phyloP scores from a whole-genome alignment of 2,797 vertebrate species.

The Gambusia yucatana region DNA sequence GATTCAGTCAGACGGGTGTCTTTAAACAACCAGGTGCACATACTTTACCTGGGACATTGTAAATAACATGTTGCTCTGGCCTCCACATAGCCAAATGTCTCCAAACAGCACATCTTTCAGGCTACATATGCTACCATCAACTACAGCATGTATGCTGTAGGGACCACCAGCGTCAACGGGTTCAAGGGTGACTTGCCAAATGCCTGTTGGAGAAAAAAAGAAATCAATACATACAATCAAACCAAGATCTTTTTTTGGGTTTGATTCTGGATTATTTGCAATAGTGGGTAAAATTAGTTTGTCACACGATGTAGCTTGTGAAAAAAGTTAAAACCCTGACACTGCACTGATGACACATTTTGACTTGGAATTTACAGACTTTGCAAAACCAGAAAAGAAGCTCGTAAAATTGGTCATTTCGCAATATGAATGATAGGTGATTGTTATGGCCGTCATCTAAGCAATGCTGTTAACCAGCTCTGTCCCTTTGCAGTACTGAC shows the following conservation, averaged over 20 bases:
- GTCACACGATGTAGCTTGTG: not conserved
- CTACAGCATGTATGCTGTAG: conserved; percentile 75
- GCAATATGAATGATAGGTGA: not conserved
- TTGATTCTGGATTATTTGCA: not conserved
- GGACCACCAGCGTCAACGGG: conserved; percentile 86
- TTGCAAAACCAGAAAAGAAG: not conserved
- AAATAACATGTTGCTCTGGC: conserved; percentile 97
- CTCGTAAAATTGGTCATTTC: not conserved
- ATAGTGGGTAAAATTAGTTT: not conserved
- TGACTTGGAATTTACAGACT: not conserved
- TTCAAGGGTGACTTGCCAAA: conserved; percentile 84
- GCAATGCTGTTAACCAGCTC: not conserved
- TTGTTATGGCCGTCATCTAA: not conserved
- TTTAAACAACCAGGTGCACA: not conserved
- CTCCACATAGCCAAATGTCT: conserved; percentile 93
- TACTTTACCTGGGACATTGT: conserved; percentile 79
- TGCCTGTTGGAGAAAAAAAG: conserved; percentile 43
- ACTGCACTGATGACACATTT: not conserved
- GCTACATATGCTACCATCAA: conserved; percentile 18
- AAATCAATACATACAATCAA: not conserved
- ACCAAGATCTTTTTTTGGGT: not conserved
- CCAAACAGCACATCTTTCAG: conserved; percentile 89
- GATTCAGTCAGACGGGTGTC: not conserved
- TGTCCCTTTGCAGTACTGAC: not conserved
- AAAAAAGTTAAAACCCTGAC: not conserved